Conservation (phyloP, 1,140 invertebrate genomes). For the Neodiprion lecontei region DNA sequence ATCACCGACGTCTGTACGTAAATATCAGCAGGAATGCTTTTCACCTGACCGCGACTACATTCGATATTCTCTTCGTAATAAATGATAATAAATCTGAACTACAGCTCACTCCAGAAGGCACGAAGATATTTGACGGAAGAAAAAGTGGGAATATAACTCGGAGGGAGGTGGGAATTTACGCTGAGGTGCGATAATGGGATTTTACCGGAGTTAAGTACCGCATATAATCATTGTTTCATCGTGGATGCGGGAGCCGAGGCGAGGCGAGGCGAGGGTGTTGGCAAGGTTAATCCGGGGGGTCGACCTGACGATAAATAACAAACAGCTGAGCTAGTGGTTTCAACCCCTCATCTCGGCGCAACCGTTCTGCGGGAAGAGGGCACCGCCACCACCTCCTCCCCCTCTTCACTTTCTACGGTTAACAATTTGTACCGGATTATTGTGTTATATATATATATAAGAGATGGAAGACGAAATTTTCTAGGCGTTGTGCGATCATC, state of each 20-base stretch:
- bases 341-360: constrained; percentile 10
- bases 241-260: background rate
- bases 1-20: no score
- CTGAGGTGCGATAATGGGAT: background rate
- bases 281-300: constrained; percentile 22
- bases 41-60: no score
- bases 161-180: no score
- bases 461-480: background rate
- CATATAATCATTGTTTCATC: background rate
- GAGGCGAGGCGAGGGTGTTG: background rate
- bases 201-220: constrained; percentile 4
- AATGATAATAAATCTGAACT: no score
- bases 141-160: no score
- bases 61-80: no score
- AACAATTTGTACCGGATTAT: background rate
- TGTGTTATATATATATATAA: background rate
- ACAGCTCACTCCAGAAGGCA: no score
- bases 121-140: no score
- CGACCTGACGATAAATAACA: constrained; percentile 24
- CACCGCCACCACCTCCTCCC: background rate
- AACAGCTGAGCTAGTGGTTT: constrained; percentile 26
- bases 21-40: no score
- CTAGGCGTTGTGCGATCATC: background rate
- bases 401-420: background rate
- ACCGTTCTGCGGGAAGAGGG: background rate